phyloP scores from a whole-genome alignment of 2,113 vertebrate species.

The Rissa tridactyla region DNA sequence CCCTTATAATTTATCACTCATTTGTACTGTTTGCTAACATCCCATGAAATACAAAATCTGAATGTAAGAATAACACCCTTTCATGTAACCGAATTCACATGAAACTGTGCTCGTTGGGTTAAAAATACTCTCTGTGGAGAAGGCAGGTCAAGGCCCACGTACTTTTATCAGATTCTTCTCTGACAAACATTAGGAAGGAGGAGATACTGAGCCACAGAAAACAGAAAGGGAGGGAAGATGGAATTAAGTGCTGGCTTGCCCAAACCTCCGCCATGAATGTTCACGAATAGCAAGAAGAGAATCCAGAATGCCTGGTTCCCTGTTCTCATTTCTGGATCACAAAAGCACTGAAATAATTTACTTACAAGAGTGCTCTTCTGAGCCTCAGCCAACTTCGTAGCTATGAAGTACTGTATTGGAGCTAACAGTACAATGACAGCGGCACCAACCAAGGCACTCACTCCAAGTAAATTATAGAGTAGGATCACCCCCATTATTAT shows the following conservation, averaged over 20 bases:
- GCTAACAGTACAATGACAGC: conserved; percentile 92
- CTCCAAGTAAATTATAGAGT: conserved; percentile 85
- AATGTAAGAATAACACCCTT: neutral
- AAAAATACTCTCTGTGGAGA: neutral
- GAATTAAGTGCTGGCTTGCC: neutral
- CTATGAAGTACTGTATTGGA: conserved; percentile 95
- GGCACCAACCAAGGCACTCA: conserved; percentile 88
- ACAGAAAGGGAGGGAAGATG: neutral
- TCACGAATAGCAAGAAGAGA: neutral
- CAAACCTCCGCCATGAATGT: neutral
- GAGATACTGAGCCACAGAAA: neutral
- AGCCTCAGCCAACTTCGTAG: conserved; percentile 92
- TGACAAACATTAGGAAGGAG: neutral
- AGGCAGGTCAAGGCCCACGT: neutral
- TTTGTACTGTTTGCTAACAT: conserved; percentile 9
- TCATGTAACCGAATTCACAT: neutral
- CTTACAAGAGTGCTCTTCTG: conserved; percentile 95
- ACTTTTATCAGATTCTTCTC: neutral
- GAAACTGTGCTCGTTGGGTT: neutral
- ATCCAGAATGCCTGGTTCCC: neutral
- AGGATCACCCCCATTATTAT: conserved; percentile 98
- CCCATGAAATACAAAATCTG: neutral
- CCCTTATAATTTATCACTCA: neutral
- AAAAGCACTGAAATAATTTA: neutral
- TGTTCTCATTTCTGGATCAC: neutral